A percentile compares a stretch with the other conserved stretches of the same genome.
Evolutionary conservation across 2,888 invertebrate genomes (phyloP).

Genomic region (Drosophila pseudotalamancana): DNA sequence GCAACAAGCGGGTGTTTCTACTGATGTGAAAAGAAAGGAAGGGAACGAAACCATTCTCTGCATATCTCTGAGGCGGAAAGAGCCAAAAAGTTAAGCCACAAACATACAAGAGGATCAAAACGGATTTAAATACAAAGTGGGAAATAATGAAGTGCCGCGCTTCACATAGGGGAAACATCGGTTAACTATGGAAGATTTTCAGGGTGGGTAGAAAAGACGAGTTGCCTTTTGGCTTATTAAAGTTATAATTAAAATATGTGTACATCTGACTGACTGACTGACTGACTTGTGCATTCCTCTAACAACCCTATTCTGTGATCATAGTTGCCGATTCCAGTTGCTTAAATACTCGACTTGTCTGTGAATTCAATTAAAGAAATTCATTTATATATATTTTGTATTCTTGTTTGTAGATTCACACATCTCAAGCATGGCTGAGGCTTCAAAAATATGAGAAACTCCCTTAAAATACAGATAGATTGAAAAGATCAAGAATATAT

Average conservation of each 20-base stretch:
- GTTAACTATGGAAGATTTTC: conserved; percentile 20
- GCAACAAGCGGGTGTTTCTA: conserved; percentile 66
- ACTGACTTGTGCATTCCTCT: conserved; percentile 4
- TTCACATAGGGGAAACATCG: conserved; percentile 26
- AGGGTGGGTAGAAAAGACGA: conserved; percentile 43
- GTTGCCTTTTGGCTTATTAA: conserved; percentile 71
- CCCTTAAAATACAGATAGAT: neutral
- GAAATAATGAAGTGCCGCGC: conserved; percentile 76
- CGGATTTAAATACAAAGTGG: conserved; percentile 78
- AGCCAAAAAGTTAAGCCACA: conserved; percentile 80
- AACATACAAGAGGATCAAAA: conserved; percentile 81
- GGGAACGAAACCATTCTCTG: conserved; percentile 14
- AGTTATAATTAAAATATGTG: conserved; percentile 76
- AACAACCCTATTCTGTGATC: conserved; percentile 30
- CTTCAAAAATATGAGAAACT: neutral
- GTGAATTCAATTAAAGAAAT: conserved; percentile 69
- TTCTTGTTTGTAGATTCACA: conserved; percentile 72
- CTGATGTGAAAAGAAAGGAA: conserved; percentile 14
- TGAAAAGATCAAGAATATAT: too few relatives aligned
- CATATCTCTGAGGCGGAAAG: conserved; percentile 63
- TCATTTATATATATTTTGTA: conserved; percentile 54
- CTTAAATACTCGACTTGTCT: conserved; percentile 38
- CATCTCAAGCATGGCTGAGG: conserved; percentile 32
- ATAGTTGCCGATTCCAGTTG: conserved; percentile 25
- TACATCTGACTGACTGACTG: conserved; percentile 6